Percentiles rank a stretch among this genome's conserved stretches.
phyloP scores from a whole-genome alignment of 2,888 invertebrate genomes.

The Parascotia fuliginaria region DNA sequence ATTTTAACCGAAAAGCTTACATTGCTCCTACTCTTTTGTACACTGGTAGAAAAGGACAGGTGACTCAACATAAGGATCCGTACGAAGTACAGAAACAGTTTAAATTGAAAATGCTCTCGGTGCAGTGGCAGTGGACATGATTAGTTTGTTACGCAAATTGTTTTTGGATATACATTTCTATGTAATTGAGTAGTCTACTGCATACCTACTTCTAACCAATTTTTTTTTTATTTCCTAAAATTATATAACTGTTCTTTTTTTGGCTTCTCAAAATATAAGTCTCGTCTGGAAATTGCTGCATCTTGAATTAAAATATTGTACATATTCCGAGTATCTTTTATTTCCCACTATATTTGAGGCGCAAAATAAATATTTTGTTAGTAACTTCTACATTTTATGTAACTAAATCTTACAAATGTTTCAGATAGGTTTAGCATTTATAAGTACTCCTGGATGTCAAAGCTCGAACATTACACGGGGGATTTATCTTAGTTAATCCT shows the following conservation, averaged over 20 bases:
- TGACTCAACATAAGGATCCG: slow-evolving; percentile 23
- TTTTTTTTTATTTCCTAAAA: slow-evolving; percentile 9
- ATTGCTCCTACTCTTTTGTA: slow-evolving; percentile 24
- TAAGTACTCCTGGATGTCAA: too few relatives aligned
- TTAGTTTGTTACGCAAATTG: slow-evolving; percentile 53
- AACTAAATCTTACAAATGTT: too few relatives aligned
- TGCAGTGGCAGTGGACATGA: slow-evolving; percentile 42
- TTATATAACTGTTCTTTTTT: not conserved
- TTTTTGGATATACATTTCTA: slow-evolving; percentile 34
- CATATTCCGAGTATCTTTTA: too few relatives aligned
- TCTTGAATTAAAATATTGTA: too few relatives aligned
- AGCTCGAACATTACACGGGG: too few relatives aligned
- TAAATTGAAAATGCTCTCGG: slow-evolving; percentile 50
- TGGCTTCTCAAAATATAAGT: too few relatives aligned
- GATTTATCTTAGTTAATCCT: too few relatives aligned
- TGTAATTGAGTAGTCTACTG: slow-evolving; percentile 18
- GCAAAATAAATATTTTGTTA: too few relatives aligned
- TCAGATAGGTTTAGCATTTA: too few relatives aligned
- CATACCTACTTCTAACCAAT: slow-evolving; percentile 7
- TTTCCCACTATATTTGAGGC: too few relatives aligned
- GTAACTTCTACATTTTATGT: too few relatives aligned
- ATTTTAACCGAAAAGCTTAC: slow-evolving; percentile 30
- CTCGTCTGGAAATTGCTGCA: too few relatives aligned
- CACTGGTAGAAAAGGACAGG: slow-evolving; percentile 22
- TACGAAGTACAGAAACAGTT: slow-evolving; percentile 34